Conservation (phyloP, 2,888 invertebrate species). For the Yponomeuta sedellus region DNA sequence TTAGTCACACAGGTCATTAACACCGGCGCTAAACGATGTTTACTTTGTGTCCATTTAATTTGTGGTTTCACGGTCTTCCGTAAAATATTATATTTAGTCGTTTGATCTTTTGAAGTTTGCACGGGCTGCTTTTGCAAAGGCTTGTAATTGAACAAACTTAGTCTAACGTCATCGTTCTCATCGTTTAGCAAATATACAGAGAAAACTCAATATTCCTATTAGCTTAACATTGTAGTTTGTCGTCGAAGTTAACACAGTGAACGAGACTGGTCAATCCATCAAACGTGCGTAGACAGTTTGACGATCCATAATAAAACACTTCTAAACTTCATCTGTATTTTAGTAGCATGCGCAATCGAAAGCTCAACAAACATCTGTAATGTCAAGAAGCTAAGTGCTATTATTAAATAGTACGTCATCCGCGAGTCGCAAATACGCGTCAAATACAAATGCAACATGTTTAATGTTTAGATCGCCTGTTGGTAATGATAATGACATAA, state of each 20-base stretch:
- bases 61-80: constrained; percentile 11
- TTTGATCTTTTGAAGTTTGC: neutral
- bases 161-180: neutral
- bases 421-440: neutral
- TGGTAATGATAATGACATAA: constrained; percentile 56
- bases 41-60: constrained; percentile 21
- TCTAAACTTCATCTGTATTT: neutral
- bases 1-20: constrained; percentile 70
- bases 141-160: neutral
- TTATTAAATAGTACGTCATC: constrained; percentile 12
- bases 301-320: neutral
- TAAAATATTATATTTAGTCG: neutral
- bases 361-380: neutral
- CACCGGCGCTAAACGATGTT: constrained; percentile 51
- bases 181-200: neutral
- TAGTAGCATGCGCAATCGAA: neutral
- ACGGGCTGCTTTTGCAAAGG: neutral
- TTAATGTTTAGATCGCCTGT: constrained; percentile 42
- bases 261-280: neutral
- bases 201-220: neutral
- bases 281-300: neutral
- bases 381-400: neutral
- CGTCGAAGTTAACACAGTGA: neutral
- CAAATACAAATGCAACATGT: constrained; percentile 14
- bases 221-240: neutral